phyloP scores from a whole-genome alignment of 1,140 invertebrate species.

The Aphidius ervi region DNA sequence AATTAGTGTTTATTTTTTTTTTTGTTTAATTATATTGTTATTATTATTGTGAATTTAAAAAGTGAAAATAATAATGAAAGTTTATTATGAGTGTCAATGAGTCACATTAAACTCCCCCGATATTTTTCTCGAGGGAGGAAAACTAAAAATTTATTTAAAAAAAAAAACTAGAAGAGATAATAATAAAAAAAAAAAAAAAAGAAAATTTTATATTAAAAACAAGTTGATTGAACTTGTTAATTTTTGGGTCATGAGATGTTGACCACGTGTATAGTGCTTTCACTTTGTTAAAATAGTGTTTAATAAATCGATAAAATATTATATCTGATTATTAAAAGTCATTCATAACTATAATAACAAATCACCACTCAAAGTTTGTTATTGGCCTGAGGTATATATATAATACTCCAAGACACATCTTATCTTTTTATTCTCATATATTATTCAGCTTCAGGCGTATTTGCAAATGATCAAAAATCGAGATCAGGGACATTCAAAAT shows the following conservation, averaged over 20 bases:
- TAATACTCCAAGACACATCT: not conserved
- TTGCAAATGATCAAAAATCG: conserved; percentile 1
- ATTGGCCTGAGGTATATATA: not conserved
- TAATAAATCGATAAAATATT: not conserved
- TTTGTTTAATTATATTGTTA: too few relatives aligned
- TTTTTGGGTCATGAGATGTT: conserved; percentile 14
- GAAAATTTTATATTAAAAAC: not conserved
- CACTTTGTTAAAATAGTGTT: not conserved
- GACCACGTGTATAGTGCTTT: not conserved
- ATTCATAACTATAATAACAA: too few relatives aligned
- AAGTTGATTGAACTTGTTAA: not conserved
- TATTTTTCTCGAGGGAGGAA: too few relatives aligned
- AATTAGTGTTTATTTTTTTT: too few relatives aligned
- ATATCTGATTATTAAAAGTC: not conserved
- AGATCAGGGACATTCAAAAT: not conserved
- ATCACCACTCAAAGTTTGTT: not conserved
- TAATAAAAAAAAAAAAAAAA: too few relatives aligned
- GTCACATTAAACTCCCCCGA: too few relatives aligned
- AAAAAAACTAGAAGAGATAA: too few relatives aligned
- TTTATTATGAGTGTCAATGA: too few relatives aligned
- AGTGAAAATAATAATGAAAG: too few relatives aligned
- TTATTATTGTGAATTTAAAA: too few relatives aligned
- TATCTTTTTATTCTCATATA: not conserved
- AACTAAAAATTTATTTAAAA: too few relatives aligned
- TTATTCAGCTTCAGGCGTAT: not conserved